Base-by-base conservation (phyloP, 1,140 invertebrate genomes). In the Tetraneura akinire region DNA sequence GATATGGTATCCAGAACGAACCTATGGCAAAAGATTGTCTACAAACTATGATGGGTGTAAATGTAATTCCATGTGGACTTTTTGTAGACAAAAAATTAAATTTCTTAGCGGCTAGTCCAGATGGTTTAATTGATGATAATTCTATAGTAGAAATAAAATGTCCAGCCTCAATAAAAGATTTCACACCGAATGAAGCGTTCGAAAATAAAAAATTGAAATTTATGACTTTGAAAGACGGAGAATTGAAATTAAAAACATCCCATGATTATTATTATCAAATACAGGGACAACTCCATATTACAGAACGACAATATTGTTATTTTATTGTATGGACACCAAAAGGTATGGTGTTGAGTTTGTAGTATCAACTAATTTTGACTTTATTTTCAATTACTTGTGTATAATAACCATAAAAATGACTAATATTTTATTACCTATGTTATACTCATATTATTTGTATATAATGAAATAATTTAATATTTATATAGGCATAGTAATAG, bases 31-130 rank as follows among this genome's bases (percentile, higher is more conserved):
- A 45, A 68, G 37, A 68, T 21, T 3, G 18, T 6, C 10, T 68
- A 21, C 18, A 68, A 68, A 23, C 23, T 0, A 45, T 45, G 14
- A 1, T 68, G 10, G n/a, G 37, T 23, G 10, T 14, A 68, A 45
- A 68, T 1, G 23, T 68, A 11, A 0, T 6, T 2, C n/a, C 32
- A 68, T 45, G 37, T 68, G 64, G 64, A 37, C 32, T 68, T 16
- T 68, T 68, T 68, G 37, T 68, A 11, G 10, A 68, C 8, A 68
- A 68, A 68, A 23, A 68, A 45, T 68, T 3, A 68, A 45, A 0
- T 42, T 45, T 45, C 45, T 23, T 68, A 14, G 64, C 37, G 37
- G 64, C 64, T n/a, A 16, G 13, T 53, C 51, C 51, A 10, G 51
- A 53, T n/a, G 51, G 51, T 9, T 53, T 53, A n/a, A 53, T 53